Base-by-base conservation (phyloP, 2,888 invertebrate genomes). In the Drosophila differens region DNA sequence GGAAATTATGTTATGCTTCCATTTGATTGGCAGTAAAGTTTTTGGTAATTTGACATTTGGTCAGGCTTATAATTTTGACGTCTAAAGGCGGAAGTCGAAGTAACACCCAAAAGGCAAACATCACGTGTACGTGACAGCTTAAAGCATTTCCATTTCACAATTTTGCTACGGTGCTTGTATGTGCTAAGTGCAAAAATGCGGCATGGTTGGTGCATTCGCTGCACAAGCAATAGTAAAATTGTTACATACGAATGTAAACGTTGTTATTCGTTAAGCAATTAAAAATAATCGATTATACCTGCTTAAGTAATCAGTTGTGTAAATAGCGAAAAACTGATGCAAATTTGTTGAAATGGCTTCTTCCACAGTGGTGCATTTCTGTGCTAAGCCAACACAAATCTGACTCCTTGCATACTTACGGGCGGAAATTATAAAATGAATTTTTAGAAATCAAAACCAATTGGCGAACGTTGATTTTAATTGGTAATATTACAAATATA, bases 21-120 rank as follows among this genome's bases (percentile, higher is more conserved):
- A 32, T 76, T 70, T 80, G 68, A 82, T 74, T 70, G 74, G 53
- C 58, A 66, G 64, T 69, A 67, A 60, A 76, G n/a, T 55, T 58
- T 64, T 71, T 66, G 64, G 68, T 74, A 77, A 71, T 81, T 79
- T 79, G 85, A 84, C 83, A 74, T 82, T 84, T 84, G 82, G 73
- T 68, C 76, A 72, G 64, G 55, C 68, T 61, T 66, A 67, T 62
- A 64, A 79, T 66, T 74, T 69, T 67, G 55, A 33, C 5, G 51
- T 39, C 59, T 63, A 57, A 79, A 58, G 58, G 75, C 82, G 84
- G 84, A 84, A 79, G 79, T 60, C 41, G 10, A 35, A 35, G 16
- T 22, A 62, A 51, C 16, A 30, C 30, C 25, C 10, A 39, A 58
- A 55, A 51, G 53, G 59, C 53, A 25, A 57, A 55, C 25, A 9